These are phyloP conservation scores for Pipistrellus pygmaeus DNA, from an alignment of 2,797 vertebrate species.

Conservation along the genomic window DNA sequence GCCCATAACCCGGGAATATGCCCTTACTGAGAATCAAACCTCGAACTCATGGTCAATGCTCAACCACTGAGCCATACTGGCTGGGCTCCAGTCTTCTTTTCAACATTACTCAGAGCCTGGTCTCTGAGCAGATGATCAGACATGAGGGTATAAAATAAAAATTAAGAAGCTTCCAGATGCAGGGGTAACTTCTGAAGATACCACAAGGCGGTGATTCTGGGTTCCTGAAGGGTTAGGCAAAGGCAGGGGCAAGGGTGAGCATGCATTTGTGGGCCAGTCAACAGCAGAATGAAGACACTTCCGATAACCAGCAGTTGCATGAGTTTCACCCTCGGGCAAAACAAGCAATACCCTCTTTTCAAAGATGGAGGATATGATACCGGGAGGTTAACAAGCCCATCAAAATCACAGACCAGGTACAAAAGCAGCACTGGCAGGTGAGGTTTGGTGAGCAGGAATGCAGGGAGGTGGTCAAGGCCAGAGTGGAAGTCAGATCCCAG, in stretches of 20 bases:
- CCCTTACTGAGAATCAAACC: too few species aligned
- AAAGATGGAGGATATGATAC: too few species aligned
- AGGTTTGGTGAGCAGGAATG: background rate
- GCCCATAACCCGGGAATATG: too few species aligned
- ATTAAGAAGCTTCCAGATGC: background rate
- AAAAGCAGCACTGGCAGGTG: rapidly evolving
- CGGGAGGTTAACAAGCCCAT: rapidly evolving
- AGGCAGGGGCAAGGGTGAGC: too few species aligned
- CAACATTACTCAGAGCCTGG: background rate
- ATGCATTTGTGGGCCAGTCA: rapidly evolving
- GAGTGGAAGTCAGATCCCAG: rapidly evolving
- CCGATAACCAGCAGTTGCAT: rapidly evolving
- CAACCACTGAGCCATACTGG: too few species aligned
- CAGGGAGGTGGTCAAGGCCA: too few species aligned
- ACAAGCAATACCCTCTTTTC: background rate
- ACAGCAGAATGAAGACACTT: rapidly evolving
- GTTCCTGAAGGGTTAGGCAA: too few species aligned
- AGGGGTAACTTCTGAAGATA: too few species aligned
- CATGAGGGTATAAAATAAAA: too few species aligned
- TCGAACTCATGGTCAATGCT: too few species aligned
- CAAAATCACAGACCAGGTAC: background rate
- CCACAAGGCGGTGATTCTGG: too few species aligned
- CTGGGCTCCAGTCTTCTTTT: background rate
- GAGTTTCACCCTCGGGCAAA: background rate
- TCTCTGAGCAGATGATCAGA: background rate